Base-by-base conservation (phyloP, 2,888 invertebrate genomes). In the Ceriagrion tenellum region DNA sequence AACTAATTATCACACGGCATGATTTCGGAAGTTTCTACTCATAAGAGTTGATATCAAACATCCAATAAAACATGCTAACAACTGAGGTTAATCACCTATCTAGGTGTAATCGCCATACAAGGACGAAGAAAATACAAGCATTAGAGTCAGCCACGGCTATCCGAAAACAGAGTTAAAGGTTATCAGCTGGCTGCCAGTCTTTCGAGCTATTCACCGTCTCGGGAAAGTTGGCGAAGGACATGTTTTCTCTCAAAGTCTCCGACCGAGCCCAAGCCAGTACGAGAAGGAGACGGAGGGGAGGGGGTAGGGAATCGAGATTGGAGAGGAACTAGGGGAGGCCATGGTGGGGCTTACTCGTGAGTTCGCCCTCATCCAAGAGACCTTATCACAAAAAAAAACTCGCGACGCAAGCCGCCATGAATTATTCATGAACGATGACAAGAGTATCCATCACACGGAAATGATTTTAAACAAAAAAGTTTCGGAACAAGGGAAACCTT, bases 341-440 rank as follows among this genome's bases (percentile, higher is more conserved):
- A 26, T 3, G 35, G 35, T 6, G 35, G 81, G n/a, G 81, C 35
- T 81, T 35, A 35, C 26, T 81, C 13, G 6, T 20, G 81, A 30
- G 81, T 81, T 81, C n/a, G 30, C 35, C 81, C 81, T 13, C 35
- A 30, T 30, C 35, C 30, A 12, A 81, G 13, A 13, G 59, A 16
- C 35, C 30, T 81, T 81, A 81, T 81, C 30, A 81, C 81, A 35
- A 81, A 81, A 35, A 81, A 81, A 81, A 81, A 30, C 16, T 47
- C 69, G 23, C 69, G 0, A 10, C 81, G 16, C 30, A 13, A 81
- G 35, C 81, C 81, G 16, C 1, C 26, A 16, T 81, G 81, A 81
- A 81, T 81, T 81, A 81, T 81, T 81, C 81, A 81, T 81, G 81
- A 35, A 18, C 30, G 81, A 81, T 81, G 16, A 81, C 81, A 26